A percentile compares a stretch with the other conserved stretches of the same genome.
phyloP scores from a whole-genome alignment of 2,888 invertebrate genomes.

The Prosapia bicincta region DNA sequence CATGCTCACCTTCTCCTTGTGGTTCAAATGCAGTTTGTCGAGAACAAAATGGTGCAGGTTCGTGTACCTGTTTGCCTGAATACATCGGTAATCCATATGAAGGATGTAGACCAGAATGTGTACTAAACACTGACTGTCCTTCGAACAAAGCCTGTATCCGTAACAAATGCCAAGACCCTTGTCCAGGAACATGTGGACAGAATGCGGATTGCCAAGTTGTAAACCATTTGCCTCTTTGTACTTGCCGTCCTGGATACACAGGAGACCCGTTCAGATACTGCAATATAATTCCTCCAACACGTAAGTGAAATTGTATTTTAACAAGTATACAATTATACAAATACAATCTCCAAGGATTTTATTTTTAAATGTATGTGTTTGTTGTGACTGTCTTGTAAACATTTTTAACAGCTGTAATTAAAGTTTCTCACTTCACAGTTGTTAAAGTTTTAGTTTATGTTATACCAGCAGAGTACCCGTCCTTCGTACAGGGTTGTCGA shows the following conservation, averaged over 20 bases:
- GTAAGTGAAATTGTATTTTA: no score
- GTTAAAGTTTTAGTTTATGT: no score
- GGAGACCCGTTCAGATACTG: conserved; percentile 72
- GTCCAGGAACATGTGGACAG: conserved; percentile 79
- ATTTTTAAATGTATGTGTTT: no score
- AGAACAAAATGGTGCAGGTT: conserved; percentile 64
- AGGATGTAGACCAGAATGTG: conserved; percentile 74
- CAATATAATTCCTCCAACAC: conserved; percentile 52
- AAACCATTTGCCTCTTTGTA: conserved; percentile 84
- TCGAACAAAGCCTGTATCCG: conserved; percentile 58
- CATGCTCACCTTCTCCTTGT: conserved; percentile 69
- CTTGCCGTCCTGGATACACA: conserved; percentile 64
- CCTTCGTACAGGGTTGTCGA: no score
- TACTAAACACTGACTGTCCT: conserved; percentile 67
- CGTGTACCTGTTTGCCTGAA: conserved; percentile 65
- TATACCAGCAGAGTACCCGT: no score
- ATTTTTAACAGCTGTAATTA: no score
- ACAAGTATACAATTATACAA: no score
- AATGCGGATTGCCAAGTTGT: conserved; percentile 80
- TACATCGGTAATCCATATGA: conserved; percentile 75
- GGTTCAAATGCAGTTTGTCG: conserved; percentile 73
- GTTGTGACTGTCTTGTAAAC: no score
- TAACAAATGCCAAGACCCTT: conserved; percentile 84
- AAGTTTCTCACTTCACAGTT: no score
- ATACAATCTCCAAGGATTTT: no score